Percentiles rank a stretch among this genome's conserved stretches.
Conservation (phyloP, 2,888 invertebrate genomes). For the Plebejus melissa region DNA sequence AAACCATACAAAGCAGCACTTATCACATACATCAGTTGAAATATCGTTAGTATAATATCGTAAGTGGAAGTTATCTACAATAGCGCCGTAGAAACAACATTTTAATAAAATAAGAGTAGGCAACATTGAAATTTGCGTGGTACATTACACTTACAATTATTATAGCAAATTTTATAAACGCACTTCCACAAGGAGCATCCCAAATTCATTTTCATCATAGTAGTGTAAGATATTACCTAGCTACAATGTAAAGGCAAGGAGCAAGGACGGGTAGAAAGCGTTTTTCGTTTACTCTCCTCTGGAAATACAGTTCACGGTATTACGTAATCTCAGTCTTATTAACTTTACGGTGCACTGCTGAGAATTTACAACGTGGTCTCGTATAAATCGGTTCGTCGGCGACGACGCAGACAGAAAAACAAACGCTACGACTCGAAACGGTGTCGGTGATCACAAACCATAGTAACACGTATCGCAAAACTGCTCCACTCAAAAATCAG, state of each 20-base stretch:
- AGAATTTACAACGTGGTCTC: slow-evolving; percentile 37
- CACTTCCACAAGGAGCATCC: slow-evolving; percentile 61
- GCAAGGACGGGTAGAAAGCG: slow-evolving; percentile 78
- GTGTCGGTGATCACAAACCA: slow-evolving; percentile 54
- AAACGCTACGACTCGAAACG: slow-evolving; percentile 48
- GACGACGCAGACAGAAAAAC: slow-evolving; percentile 33
- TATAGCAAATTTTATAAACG: slow-evolving; percentile 52
- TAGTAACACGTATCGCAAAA: slow-evolving; percentile 51
- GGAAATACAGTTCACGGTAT: slow-evolving; percentile 70
- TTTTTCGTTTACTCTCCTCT: slow-evolving; percentile 69
- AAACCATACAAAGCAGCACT: slow-evolving; percentile 24
- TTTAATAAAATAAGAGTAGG: slow-evolving; percentile 32
- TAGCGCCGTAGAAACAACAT: slow-evolving; percentile 18
- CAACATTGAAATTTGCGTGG: slow-evolving; percentile 35
- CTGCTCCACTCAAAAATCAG: slow-evolving; percentile 41
- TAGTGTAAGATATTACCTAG: slow-evolving; percentile 65
- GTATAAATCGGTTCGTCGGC: slow-evolving; percentile 29
- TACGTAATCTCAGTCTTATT: slow-evolving; percentile 76
- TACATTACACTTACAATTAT: slow-evolving; percentile 38
- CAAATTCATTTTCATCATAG: slow-evolving; percentile 50
- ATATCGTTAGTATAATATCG: slow-evolving; percentile 19
- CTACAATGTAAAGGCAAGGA: slow-evolving; percentile 77
- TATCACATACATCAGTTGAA: not conserved
- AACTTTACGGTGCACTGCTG: slow-evolving; percentile 64
- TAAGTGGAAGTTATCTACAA: slow-evolving; percentile 23